These are phyloP conservation scores for Taphrorychus bicolor DNA, from an alignment of 2,888 invertebrate species.

Conservation along the genomic window DNA sequence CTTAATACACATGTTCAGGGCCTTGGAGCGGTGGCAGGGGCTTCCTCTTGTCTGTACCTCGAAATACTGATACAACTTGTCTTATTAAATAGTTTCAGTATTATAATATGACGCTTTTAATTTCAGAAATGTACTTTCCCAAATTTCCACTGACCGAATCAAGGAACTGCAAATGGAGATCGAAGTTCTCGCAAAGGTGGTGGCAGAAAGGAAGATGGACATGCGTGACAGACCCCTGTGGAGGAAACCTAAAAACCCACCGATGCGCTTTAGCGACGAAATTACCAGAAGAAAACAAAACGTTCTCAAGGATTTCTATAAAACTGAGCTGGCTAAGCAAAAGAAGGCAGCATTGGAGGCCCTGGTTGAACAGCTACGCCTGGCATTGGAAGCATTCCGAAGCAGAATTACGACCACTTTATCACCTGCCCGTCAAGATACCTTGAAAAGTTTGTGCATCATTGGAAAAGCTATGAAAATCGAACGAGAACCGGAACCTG, in stretches of 20 bases:
- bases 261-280: background rate
- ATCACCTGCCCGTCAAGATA: too few species aligned
- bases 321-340: background rate
- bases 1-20: too few species aligned
- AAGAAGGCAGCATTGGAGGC: background rate
- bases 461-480: too few species aligned
- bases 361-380: background rate
- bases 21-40: too few species aligned
- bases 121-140: background rate
- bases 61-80: too few species aligned
- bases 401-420: too few species aligned
- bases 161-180: background rate
- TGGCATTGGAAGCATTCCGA: too few species aligned
- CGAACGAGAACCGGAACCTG: too few species aligned
- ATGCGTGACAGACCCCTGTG: background rate
- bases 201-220: background rate
- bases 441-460: too few species aligned
- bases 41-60: too few species aligned
- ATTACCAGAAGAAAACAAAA: background rate
- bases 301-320: background rate
- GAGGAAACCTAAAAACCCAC: background rate
- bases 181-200: background rate
- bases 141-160: background rate
- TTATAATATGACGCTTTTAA: too few species aligned
- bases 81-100: too few species aligned